A percentile compares a stretch with the other conserved stretches of the same genome.
phyloP scores from a whole-genome alignment of 2,888 invertebrate genomes.

The Steinernema scapterisci region DNA sequence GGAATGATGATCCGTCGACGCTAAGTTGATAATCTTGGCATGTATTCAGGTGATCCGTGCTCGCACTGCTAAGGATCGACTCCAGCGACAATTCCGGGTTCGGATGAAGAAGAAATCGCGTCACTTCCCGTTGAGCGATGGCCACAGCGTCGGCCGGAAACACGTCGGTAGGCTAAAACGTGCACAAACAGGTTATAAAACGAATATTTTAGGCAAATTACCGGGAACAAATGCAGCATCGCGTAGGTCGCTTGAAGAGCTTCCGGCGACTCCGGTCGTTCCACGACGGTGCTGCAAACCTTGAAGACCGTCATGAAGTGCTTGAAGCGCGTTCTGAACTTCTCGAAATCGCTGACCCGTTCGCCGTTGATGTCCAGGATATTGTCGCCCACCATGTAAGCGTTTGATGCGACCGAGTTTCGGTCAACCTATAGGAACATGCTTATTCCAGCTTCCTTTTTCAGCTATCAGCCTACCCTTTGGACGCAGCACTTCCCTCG shows the following conservation, averaged over 20 bases:
- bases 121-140: neutral
- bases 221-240: neutral
- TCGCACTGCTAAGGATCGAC: neutral
- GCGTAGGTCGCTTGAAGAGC: constrained; percentile 27
- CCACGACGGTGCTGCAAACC: constrained; percentile 33
- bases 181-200: too few species aligned
- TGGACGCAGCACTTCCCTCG: neutral
- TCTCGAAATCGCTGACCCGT: constrained; percentile 21
- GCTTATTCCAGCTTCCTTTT: too few species aligned
- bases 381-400: constrained; percentile 33
- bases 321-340: constrained; percentile 13
- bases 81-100: neutral
- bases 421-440: neutral
- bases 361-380: constrained; percentile 36
- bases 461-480: neutral
- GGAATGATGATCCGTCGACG: neutral
- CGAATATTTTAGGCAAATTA: neutral
- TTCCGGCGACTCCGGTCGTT: constrained; percentile 26
- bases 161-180: neutral
- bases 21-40: neutral
- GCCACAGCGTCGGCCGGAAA: neutral
- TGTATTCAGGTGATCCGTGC: neutral
- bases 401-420: neutral
- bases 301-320: constrained; percentile 11
- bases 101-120: neutral